These are phyloP conservation scores for Habropoda laboriosa DNA, from an alignment of 1,140 invertebrate genomes.

Conservation along the genomic window DNA sequence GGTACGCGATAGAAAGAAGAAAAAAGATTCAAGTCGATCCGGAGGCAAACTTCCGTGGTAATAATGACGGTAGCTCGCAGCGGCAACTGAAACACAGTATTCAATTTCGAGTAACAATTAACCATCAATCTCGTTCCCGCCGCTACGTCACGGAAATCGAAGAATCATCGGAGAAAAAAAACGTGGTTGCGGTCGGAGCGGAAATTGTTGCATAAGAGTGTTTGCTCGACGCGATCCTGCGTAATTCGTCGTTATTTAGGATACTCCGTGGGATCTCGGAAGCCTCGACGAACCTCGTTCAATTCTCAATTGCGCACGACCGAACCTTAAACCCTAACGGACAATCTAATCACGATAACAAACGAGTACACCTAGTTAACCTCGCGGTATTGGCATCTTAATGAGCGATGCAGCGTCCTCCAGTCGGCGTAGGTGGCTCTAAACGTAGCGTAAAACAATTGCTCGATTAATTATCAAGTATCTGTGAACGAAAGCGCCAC, in stretches of 20 bases:
- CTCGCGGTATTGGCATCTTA: slow-evolving; percentile 76
- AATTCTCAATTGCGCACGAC: too few relatives aligned
- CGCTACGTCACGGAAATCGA: background rate
- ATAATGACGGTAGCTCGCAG: background rate
- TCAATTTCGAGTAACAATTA: slow-evolving; percentile 20
- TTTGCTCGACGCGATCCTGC: background rate
- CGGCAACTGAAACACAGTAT: background rate
- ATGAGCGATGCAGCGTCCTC: slow-evolving; percentile 73
- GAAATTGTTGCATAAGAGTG: slow-evolving; percentile 14
- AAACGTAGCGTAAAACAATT: slow-evolving; percentile 71
- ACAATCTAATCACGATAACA: slow-evolving; percentile 62
- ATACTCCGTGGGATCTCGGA: background rate
- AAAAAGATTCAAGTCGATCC: background rate
- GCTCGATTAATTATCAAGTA: slow-evolving; percentile 76
- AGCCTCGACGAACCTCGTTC: background rate
- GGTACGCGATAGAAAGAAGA: slow-evolving; percentile 70
- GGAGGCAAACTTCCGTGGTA: background rate
- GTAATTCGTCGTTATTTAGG: background rate
- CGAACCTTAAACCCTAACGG: too few relatives aligned
- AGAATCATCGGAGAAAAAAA: background rate
- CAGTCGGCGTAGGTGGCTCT: slow-evolving; percentile 69
- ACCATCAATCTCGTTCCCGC: too few relatives aligned
- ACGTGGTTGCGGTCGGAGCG: background rate
- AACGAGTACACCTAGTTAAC: slow-evolving; percentile 73
- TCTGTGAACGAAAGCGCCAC: too few relatives aligned